Base-by-base conservation (phyloP, 2,888 invertebrate species). In the Tetranychus truncatus region DNA sequence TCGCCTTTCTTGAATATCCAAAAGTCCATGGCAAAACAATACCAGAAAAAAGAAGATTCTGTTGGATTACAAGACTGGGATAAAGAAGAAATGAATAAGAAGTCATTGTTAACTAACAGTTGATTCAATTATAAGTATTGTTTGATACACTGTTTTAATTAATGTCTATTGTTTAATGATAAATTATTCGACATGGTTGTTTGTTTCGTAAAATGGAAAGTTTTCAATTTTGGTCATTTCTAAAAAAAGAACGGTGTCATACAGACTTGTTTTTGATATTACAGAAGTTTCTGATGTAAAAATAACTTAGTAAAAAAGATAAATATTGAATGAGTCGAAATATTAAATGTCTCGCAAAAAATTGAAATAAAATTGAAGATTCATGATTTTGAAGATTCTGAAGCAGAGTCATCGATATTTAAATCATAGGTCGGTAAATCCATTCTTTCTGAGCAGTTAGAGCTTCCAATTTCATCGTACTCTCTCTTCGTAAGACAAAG, bases 381-480 rank as follows among this genome's bases (percentile, higher is more conserved):
- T 34, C 34, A 34, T 3, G 34, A 15, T 15, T 9, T 15, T 55
- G 55, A 55, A 55, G 55, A 55, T 55, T 55, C 55, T 15, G 55
- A 55, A 7, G 5, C 5, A 34, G 34, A 34, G 34, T 34, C 34
- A 34, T 34, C 34, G 34, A 34, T 34, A 4, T 34, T 15, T 55
- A 55, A 55, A 55, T 55, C 15, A 15, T 15, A 55, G 2, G 15
- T 45, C 1, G 45, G 46, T 44, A 72, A 44, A 77, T 81, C 81
- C 78, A 80, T 80, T 73, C 79, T 79, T 78, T 87, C 86, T 77
- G 85, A 84, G 79, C 87, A 87, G 72, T 86, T 82, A 67, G 82
- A 82, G 66, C 86, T 84, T 18, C 95, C 95, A 81, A 89, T 88
- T 82, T 95, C 95, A 78, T 94, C 92, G 82, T 92, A 96, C 80